Percentiles rank a stretch among this genome's conserved stretches.
Evolutionary conservation across 2,888 invertebrate genomes (phyloP).

Genomic region (Myopa testacea): DNA sequence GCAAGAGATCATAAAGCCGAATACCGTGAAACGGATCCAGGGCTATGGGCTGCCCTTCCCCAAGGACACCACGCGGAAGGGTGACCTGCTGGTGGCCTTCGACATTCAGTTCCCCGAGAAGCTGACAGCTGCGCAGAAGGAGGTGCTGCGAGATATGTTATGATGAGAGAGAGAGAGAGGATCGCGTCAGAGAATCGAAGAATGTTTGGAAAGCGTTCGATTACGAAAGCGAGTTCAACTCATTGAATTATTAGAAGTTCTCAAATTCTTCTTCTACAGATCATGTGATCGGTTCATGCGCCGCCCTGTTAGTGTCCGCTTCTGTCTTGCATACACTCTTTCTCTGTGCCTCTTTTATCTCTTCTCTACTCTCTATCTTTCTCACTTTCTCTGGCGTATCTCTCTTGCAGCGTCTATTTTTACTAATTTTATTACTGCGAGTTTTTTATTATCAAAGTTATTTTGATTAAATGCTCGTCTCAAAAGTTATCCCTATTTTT

Average conservation of each 20-base stretch:
- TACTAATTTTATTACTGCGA: too few species aligned
- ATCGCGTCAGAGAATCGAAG: slow-evolving; percentile 1
- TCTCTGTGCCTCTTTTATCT: not conserved
- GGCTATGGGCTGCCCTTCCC: slow-evolving; percentile 94
- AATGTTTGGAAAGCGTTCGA: not conserved
- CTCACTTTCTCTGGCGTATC: not conserved
- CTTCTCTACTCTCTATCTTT: not conserved
- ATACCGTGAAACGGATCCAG: slow-evolving; percentile 87
- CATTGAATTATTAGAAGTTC: not conserved
- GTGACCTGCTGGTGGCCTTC: slow-evolving; percentile 93
- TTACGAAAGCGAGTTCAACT: not conserved
- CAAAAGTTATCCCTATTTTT: too few species aligned
- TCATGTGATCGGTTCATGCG: too few species aligned
- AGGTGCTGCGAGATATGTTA: slow-evolving; percentile 89
- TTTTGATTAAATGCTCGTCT: too few species aligned
- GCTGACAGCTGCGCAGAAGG: slow-evolving; percentile 84
- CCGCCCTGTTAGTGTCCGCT: not conserved
- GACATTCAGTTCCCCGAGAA: slow-evolving; percentile 95
- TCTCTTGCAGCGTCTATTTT: too few species aligned
- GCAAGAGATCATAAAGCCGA: slow-evolving; percentile 90
- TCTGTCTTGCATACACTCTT: not conserved
- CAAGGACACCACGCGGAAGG: slow-evolving; percentile 90
- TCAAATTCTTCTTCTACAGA: not conserved
- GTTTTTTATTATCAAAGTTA: too few species aligned
- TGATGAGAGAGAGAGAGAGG: slow-evolving; percentile 67